phyloP scores from a whole-genome alignment of 2,888 invertebrate genomes.

The Drosophila greeni region DNA sequence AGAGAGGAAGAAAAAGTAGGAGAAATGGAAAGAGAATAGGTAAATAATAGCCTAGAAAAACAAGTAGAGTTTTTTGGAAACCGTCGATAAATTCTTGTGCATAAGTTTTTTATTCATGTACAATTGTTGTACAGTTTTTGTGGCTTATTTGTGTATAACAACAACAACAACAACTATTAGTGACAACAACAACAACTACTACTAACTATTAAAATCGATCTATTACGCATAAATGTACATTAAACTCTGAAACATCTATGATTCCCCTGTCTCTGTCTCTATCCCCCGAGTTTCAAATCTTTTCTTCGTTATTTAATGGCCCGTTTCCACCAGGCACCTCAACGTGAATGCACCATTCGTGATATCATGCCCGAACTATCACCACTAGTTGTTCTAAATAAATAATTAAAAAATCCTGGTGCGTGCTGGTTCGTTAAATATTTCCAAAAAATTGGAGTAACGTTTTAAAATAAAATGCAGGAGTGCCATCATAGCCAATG shows the following conservation, averaged over 20 bases:
- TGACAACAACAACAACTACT: constrained; percentile 44
- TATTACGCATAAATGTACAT: constrained; percentile 37
- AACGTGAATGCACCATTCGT: constrained; percentile 1
- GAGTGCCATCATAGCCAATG: background rate
- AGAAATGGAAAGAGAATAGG: constrained; percentile 8
- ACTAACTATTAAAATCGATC: constrained; percentile 52
- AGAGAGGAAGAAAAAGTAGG: background rate
- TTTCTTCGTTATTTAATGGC: background rate
- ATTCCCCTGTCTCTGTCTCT: constrained; percentile 1
- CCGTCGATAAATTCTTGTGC: constrained; percentile 66
- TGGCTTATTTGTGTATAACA: constrained; percentile 70
- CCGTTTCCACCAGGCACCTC: background rate
- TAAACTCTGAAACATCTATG: constrained; percentile 10
- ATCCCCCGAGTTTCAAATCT: background rate
- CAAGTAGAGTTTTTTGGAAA: constrained; percentile 61
- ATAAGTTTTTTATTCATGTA: constrained; percentile 64
- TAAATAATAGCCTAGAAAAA: constrained; percentile 38
- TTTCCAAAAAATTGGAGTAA: background rate
- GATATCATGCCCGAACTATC: constrained; percentile 9
- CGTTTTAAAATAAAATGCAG: background rate
- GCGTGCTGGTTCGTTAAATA: constrained; percentile 1
- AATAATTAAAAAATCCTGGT: background rate
- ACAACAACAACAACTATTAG: constrained; percentile 35
- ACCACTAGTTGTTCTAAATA: background rate
- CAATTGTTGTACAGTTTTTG: constrained; percentile 58